Conservation (phyloP, 2,888 invertebrate genomes). For the Apomyelois bistriatella region DNA sequence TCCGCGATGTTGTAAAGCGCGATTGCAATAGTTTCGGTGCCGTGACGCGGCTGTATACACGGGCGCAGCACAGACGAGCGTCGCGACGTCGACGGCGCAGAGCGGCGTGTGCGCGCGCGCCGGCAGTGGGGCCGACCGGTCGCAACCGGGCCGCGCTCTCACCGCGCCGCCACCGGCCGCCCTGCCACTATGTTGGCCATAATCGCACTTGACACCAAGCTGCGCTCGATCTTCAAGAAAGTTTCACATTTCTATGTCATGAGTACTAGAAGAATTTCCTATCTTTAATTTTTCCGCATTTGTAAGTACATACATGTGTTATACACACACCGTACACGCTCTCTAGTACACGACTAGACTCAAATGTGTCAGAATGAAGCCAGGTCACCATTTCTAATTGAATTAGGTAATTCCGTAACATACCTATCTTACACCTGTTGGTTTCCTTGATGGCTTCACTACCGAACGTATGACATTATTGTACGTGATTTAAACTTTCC, state of each 20-base stretch:
- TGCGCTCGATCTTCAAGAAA: slow-evolving; percentile 68
- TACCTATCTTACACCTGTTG: slow-evolving; percentile 23
- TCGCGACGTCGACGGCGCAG: slow-evolving; percentile 75
- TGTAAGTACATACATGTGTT: no score
- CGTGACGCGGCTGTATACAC: slow-evolving; percentile 50
- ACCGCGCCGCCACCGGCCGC: slow-evolving; percentile 52
- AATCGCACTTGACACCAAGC: slow-evolving; percentile 77
- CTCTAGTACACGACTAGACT: slow-evolving; percentile 12
- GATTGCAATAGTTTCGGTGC: slow-evolving; percentile 37
- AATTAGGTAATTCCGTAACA: slow-evolving; percentile 61
- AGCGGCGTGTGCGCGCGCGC: slow-evolving; percentile 65
- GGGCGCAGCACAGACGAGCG: slow-evolving; percentile 64
- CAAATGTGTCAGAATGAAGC: slow-evolving; percentile 36
- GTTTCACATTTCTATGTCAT: slow-evolving; percentile 74
- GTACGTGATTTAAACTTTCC: slow-evolving; percentile 30
- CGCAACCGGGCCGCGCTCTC: slow-evolving; percentile 77
- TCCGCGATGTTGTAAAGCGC: slow-evolving; percentile 43
- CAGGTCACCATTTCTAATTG: slow-evolving; percentile 55
- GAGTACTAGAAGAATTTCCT: slow-evolving; percentile 43
- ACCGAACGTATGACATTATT: slow-evolving; percentile 19
- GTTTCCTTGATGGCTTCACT: slow-evolving; percentile 50
- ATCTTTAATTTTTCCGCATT: neutral
- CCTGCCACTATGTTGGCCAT: slow-evolving; percentile 62
- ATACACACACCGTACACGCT: neutral
- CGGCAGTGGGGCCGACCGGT: slow-evolving; percentile 75